Base-by-base conservation (phyloP, 1,140 invertebrate genomes). In the Lordiphosa stackelbergi region DNA sequence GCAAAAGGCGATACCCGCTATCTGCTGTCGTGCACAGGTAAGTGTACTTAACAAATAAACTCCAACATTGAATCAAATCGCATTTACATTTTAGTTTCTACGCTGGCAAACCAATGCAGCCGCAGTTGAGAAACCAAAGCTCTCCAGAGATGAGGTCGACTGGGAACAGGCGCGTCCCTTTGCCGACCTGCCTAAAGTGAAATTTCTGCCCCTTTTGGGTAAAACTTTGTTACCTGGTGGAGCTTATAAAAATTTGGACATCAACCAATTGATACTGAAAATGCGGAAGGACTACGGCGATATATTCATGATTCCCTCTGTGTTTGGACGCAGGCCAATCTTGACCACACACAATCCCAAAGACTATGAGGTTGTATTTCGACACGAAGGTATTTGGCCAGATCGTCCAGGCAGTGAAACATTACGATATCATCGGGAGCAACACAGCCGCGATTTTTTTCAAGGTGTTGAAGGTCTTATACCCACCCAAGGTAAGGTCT, bases 351-450 rank as follows among this genome's bases (percentile, higher is more conserved):
- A 60, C 53, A 68, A 83, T 64, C 75, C 83, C 0, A 51, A 57
- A 1, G 73, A 86, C n/a, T 81, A 81, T 5, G 81, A 79, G 35
- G 58, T 24, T 7, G 58, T 85, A 0, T 56, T 72, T 4, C 74
- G 81, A 0, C 46, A 34, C 7, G 81, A 85, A 16, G 85, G 86
- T 0, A 11, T 60, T 1, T 88, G 85, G 85, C 86, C 86, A 1
- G 38, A 38, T 7, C 59, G 83, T 5, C 60, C 56, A 0, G 83
- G 63, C 5, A 46, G 38, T 3, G 28, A 42, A 0, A 10, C 55
- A 34, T 9, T 85, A 1, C n/a, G 43, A 7, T 55, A 85, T 38
- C 74, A 85, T 48, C 63, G 83, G 19, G 46, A 49, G 1, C 42
- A 52, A 8, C 5, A 63, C 5, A 51, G 55, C 1, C 68, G 65